A percentile compares a stretch with the other conserved stretches of the same genome.
These are phyloP conservation scores for Zaprionus vittiger DNA, from an alignment of 1,140 invertebrate species.

Conservation along the genomic window DNA sequence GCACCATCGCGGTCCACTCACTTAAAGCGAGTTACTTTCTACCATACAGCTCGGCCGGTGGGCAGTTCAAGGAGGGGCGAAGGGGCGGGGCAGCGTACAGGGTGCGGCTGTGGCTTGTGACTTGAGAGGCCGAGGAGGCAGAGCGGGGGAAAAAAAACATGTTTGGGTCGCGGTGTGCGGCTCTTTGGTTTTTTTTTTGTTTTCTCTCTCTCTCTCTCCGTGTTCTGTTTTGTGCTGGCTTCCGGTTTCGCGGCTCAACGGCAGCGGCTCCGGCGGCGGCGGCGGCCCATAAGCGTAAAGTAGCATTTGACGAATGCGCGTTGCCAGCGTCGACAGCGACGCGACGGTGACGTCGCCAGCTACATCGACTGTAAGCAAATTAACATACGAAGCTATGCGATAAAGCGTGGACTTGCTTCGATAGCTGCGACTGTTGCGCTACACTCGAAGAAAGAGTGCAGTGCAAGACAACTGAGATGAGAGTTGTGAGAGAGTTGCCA, in stretches of 20 bases:
- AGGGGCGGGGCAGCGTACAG: not conserved
- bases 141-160: constrained; percentile 31
- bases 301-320: constrained; percentile 56
- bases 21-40: constrained; percentile 62
- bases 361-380: constrained; percentile 48
- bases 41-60: not conserved
- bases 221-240: constrained; percentile 31
- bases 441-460: constrained; percentile 25
- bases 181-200: constrained; percentile 16
- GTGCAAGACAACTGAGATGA: not conserved
- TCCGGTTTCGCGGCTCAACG: constrained; percentile 40
- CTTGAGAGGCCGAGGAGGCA: not conserved
- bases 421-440: constrained; percentile 59
- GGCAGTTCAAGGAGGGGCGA: not conserved
- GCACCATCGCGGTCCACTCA: constrained; percentile 16
- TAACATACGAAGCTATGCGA: constrained; percentile 76
- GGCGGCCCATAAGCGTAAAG: constrained; percentile 50
- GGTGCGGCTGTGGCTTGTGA: not conserved
- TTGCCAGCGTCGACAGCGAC: constrained; percentile 20
- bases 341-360: constrained; percentile 1
- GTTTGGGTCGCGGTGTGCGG: constrained; percentile 49
- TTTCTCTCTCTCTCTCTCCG: not conserved
- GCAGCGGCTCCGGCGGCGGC: constrained; percentile 24
- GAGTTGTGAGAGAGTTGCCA: not conserved
- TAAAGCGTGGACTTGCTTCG: constrained; percentile 74